phyloP scores from a whole-genome alignment of 2,113 vertebrate genomes.

The Prinia subflava region DNA sequence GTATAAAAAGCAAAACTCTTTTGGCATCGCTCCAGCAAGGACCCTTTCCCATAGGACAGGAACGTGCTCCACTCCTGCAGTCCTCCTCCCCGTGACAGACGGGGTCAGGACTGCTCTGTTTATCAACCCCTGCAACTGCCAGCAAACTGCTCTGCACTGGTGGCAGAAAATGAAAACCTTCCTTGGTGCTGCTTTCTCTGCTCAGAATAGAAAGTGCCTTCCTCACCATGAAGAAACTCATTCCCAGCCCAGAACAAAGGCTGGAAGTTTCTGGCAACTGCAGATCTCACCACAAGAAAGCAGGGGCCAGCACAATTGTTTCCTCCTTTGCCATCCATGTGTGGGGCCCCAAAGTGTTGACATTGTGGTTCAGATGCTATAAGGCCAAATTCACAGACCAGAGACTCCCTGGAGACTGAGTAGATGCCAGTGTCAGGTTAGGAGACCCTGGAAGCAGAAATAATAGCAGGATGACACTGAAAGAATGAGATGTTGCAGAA shows the following conservation, averaged over 20 bases:
- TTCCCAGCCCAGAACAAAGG: conserved; percentile 3
- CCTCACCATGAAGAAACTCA: not conserved
- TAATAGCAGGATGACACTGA: not conserved
- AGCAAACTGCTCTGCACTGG: not conserved
- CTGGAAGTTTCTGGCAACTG: conserved; percentile 18
- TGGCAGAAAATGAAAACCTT: conserved; percentile 22
- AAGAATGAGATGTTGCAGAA: not conserved
- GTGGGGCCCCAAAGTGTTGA: conserved; percentile 14
- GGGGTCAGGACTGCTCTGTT: not conserved
- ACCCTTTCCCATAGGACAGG: not conserved
- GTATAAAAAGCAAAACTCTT: not conserved
- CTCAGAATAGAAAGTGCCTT: conserved; percentile 34
- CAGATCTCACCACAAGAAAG: conserved; percentile 44
- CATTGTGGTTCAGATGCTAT: not conserved
- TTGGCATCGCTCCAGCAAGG: not conserved
- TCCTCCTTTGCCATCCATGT: conserved; percentile 7
- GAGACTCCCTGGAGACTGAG: not conserved
- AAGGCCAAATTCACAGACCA: not conserved
- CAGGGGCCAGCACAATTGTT: not conserved
- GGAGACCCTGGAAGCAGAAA: not conserved
- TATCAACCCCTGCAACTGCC: not conserved
- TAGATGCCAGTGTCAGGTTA: not conserved
- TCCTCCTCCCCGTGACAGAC: not conserved
- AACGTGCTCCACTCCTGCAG: not conserved
- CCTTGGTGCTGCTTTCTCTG: conserved; percentile 5